Percentiles rank a stretch among this genome's conserved stretches.
Conservation (phyloP, 2,888 invertebrate genomes). For the Melipona beecheii region DNA sequence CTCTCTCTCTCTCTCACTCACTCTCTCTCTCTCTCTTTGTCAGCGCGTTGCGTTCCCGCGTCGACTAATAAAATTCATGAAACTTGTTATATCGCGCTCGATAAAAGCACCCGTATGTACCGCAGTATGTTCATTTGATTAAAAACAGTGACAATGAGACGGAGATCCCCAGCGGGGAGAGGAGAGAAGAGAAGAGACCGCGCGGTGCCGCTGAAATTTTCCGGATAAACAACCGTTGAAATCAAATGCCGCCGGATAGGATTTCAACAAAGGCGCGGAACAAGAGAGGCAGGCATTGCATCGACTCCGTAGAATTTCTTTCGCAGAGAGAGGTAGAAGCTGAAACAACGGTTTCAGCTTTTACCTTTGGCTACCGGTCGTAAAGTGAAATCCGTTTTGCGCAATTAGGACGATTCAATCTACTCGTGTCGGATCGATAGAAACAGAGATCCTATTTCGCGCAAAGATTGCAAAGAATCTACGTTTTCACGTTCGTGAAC, state of each 20-base stretch:
- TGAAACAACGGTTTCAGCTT: not conserved
- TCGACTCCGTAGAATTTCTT: not conserved
- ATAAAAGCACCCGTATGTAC: conserved; percentile 23
- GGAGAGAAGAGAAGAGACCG: not conserved
- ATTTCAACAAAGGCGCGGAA: not conserved
- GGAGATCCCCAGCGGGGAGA: too few species aligned
- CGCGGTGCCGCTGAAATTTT: conserved; percentile 8
- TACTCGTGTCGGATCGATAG: too few species aligned
- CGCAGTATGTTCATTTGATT: conserved; percentile 20
- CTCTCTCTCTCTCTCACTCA: too few species aligned
- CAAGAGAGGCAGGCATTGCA: not conserved
- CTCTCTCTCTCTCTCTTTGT: conserved; percentile 18
- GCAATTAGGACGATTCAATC: not conserved
- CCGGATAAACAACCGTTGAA: not conserved
- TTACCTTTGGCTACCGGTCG: too few species aligned
- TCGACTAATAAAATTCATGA: conserved; percentile 61
- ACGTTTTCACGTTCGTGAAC: not conserved
- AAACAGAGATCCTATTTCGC: not conserved
- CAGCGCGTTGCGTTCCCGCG: conserved; percentile 53
- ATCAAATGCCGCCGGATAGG: not conserved
- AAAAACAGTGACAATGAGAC: conserved; percentile 19
- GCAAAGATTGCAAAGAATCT: too few species aligned
- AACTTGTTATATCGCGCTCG: conserved; percentile 44
- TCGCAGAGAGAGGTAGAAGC: not conserved
- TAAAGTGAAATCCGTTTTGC: not conserved